Percentiles rank a stretch among this genome's conserved stretches.
phyloP scores from a whole-genome alignment of 2,113 vertebrate genomes.

The Equus quagga region DNA sequence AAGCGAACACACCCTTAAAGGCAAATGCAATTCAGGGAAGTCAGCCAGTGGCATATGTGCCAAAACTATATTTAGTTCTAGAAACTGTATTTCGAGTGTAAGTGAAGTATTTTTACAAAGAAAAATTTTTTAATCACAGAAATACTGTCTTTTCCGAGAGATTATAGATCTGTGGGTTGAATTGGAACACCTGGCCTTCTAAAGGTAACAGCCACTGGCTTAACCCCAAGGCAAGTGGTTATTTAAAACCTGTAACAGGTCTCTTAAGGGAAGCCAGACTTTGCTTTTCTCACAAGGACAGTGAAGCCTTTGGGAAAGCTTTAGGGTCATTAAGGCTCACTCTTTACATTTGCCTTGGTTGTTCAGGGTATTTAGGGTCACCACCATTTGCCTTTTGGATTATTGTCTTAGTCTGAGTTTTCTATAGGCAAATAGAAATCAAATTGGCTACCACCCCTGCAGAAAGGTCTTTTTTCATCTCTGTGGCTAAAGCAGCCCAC shows the following conservation, averaged over 20 bases:
- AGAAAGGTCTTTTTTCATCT: background rate
- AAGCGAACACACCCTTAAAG: conserved; percentile 53
- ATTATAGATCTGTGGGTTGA: conserved; percentile 9
- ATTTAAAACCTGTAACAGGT: background rate
- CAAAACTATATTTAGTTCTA: conserved; percentile 79
- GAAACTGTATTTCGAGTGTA: conserved; percentile 61
- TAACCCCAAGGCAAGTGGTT: background rate
- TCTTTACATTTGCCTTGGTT: background rate
- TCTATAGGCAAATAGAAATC: background rate
- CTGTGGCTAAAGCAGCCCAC: background rate
- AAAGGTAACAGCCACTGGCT: background rate
- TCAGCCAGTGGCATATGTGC: conserved; percentile 54
- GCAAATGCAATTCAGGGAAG: conserved; percentile 34
- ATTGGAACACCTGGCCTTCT: background rate
- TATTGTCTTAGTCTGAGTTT: background rate
- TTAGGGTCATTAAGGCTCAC: background rate
- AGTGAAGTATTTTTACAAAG: conserved; percentile 56
- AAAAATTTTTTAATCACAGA: background rate
- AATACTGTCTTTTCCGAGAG: conserved; percentile 41
- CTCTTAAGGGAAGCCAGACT: background rate
- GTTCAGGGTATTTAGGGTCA: background rate
- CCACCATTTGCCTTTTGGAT: background rate
- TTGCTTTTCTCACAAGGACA: background rate
- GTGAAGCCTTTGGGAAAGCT: background rate
- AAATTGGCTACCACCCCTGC: background rate